Evolutionary conservation across 2,888 invertebrate species (phyloP), one percentile per base, ranked within the genome.

Genomic region (Volucella zonaria): DNA sequence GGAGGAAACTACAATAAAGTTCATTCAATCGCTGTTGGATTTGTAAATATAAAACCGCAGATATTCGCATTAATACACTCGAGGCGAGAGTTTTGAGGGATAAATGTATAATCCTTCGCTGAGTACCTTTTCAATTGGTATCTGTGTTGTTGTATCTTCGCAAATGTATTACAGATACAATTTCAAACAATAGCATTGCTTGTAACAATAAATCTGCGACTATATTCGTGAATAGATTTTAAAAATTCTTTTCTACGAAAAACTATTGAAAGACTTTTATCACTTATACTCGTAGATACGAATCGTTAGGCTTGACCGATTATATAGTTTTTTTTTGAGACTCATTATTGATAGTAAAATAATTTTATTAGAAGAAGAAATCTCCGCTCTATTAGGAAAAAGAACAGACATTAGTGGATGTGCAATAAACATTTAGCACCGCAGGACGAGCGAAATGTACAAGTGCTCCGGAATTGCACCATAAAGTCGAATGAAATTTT

Each of bases 1-100:
- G 52, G 47, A 78, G 31, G 42, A 75, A 68, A 79, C 74, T 79
- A 78, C 52, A 82, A 83, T 66, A 64, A 70, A 79, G 49, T 79
- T 68, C 58, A 74, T 82, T 74, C 56, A 75, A 62, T 62, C 59
- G 56, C 56, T 54, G 64, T 15, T 62, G 82, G 64, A 81, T 76
- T 71, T 66, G 3, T 62, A 18, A 14, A 23, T 75, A 83, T 80
- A 76, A 79, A 83, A 79, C 83, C 80, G 80, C 75, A 80, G 75
- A 83, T 80, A 75, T 83, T 80, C 75, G 71, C 75, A 83, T 68
- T 54, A 56, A 64, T 68, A 68, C 59, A 67, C 71, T 49, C 68
- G 51, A 58, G 43, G 51, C 42, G 49, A 73, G 45, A 61, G 56
- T 76, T 80, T 67, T 56, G 23, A 76, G 83, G 80, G 80, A 71